Base-by-base conservation (phyloP, 37 sponge, comb jelly and placozoan genomes). In the Theonella swinhoei region DNA sequence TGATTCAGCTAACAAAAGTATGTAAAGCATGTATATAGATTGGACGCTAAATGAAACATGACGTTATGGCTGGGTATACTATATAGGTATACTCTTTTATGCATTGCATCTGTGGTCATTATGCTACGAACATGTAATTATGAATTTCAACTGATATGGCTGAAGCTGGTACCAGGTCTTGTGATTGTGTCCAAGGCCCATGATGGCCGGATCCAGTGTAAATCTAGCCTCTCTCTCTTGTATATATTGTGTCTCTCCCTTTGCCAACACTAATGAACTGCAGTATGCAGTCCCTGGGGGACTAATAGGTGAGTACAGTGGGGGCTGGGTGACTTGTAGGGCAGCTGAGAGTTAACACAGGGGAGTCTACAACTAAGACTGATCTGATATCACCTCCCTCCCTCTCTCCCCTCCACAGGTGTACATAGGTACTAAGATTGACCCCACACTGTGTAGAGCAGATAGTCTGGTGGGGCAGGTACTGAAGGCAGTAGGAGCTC, bases 251-350 rank as follows among this genome's bases (percentile, higher is more conserved):
- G 64, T 91, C 1, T 90, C 96, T 11, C 76, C 95, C 64, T 98
- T 86, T 85, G 93, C 99, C 3, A 96, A 98, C 67, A 72, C 84
- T 42, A 98, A 98, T 65, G 94, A 95, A 26, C 92, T 98, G 37
- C 99, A 98, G 64, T 98, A 83, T 88, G 99, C 99, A 19, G 98
- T 93, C 0, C 98, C 98, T 43, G 98, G 98, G 1, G 98, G 98
- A 36, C 81, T 98, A 5, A 98, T 98, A 37, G 97, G 95, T 95
- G 39, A 70, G 81, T 29, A 5, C 25, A 4, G 24, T 26, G 54
- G 31, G 30, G n/a, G n/a, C n/a, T n/a, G n/a, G n/a, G n/a, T n/a
- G n/a, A n/a, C n/a, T n/a, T n/a, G n/a, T n/a, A n/a, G n/a, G n/a
- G n/a, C n/a, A n/a, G 22, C 17, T 0, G 20, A 26, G 67, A 11